These are phyloP conservation scores for Creontiades dilutus DNA, from an alignment of 2,888 invertebrate genomes.

Conservation along the genomic window DNA sequence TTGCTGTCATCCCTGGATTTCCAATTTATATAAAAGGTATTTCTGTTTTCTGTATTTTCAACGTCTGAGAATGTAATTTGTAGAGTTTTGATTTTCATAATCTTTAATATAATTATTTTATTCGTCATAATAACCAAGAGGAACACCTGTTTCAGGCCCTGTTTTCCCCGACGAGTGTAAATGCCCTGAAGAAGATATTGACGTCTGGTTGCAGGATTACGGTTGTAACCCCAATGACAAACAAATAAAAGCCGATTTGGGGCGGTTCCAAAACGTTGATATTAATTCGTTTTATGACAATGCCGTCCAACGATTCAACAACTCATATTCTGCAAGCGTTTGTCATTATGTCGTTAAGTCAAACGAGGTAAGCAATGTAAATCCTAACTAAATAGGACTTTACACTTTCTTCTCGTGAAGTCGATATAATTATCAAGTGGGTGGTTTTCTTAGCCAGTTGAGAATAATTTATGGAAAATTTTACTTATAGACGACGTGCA, in stretches of 20 bases:
- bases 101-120: too few species aligned
- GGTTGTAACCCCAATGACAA: conserved; percentile 82
- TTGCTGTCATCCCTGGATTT: conserved; percentile 83
- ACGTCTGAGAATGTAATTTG: too few species aligned
- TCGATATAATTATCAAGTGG: too few species aligned
- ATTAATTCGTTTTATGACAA: conserved; percentile 84
- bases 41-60: too few species aligned
- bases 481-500: too few species aligned
- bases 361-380: conserved; percentile 82
- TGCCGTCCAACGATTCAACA: conserved; percentile 86
- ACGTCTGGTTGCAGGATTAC: conserved; percentile 84
- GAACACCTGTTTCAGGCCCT: conserved; percentile 80
- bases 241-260: conserved; percentile 87
- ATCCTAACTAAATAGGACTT: too few species aligned
- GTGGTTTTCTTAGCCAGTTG: too few species aligned
- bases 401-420: too few species aligned
- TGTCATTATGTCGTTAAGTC: conserved; percentile 93
- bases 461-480: too few species aligned
- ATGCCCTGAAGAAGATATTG: conserved; percentile 85
- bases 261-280: conserved; percentile 84
- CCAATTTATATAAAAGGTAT: conserved; percentile 84
- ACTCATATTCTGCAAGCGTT: conserved; percentile 89
- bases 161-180: conserved; percentile 90
- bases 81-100: too few species aligned
- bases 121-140: too few species aligned